Conservation (phyloP, 2,113 vertebrate species). For the Nycticorax nycticorax region DNA sequence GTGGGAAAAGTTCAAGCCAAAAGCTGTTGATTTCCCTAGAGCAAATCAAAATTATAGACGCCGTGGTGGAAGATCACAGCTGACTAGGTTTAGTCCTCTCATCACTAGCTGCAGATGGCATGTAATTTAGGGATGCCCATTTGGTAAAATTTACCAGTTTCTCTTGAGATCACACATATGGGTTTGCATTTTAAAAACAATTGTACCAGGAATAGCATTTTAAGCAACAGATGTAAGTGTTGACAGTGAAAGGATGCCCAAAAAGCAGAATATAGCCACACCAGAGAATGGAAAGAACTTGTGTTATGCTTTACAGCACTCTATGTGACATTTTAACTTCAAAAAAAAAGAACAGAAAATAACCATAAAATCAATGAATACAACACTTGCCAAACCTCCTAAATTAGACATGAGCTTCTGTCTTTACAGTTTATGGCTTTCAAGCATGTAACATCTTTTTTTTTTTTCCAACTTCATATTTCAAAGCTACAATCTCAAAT, state of each 20-base stretch:
- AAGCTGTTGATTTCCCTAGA: slow-evolving; percentile 78
- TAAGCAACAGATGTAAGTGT: slow-evolving; percentile 80
- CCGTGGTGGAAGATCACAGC: slow-evolving; percentile 86
- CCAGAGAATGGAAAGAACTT: slow-evolving; percentile 16
- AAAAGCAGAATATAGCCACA: slow-evolving; percentile 62
- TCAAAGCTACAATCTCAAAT: slow-evolving; percentile 18
- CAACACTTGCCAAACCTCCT: slow-evolving; percentile 40
- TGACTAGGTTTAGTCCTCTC: slow-evolving; percentile 84
- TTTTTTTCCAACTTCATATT: neutral
- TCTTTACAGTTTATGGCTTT: slow-evolving; percentile 43
- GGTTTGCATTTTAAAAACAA: slow-evolving; percentile 78
- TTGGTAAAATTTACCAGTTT: slow-evolving; percentile 82
- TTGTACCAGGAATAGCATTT: slow-evolving; percentile 77
- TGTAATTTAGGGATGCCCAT: slow-evolving; percentile 80
- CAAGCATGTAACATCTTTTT: neutral
- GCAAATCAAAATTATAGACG: slow-evolving; percentile 76
- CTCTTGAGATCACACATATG: slow-evolving; percentile 82
- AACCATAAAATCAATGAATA: slow-evolving; percentile 51
- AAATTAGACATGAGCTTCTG: slow-evolving; percentile 58
- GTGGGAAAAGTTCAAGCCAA: slow-evolving; percentile 74
- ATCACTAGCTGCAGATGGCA: slow-evolving; percentile 82
- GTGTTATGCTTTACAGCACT: slow-evolving; percentile 38
- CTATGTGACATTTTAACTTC: slow-evolving; percentile 44
- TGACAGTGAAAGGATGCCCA: slow-evolving; percentile 70
- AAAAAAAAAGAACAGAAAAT: slow-evolving; percentile 14